Base-by-base conservation (phyloP, 2,888 invertebrate genomes). In the Pollenia angustigena region DNA sequence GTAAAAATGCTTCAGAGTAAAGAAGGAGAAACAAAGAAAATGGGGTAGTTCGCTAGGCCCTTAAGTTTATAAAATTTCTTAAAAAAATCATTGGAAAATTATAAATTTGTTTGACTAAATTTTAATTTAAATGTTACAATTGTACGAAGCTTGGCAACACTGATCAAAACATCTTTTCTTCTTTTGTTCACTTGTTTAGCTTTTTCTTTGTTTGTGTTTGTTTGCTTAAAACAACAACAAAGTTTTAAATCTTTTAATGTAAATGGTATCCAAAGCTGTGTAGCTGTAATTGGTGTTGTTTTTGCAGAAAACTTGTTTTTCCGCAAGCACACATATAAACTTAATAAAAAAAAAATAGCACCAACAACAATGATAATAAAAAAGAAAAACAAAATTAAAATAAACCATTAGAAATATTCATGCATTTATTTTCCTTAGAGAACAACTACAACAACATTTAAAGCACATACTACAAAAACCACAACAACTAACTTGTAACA, bases 221-320 rank as follows among this genome's bases (percentile, higher is more conserved):
- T 60, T 74, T 68, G 40, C 50, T 56, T 79, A 42, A 75, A 46
- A 16, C 12, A 72, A 44, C 16, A 69, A 12, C 60, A 62, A 74
- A 58, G n/a, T 48, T 16, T 62, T 16, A 68, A 75, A 75, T 75
- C 50, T 68, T 9, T 78, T 56, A 68, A 81, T 14, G 32, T 72
- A 71, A 78, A 56, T 72, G 44, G 12, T 60, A 58, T 9, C 18
- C 66, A 58, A 52, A 52, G 23, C 42, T 60, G 16, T 46, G 7
- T 60, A 42, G 60, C 12, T 72, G 48, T 23, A 52, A 58, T 60
- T 54, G 76, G 74, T 76, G 74, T 60, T 68, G 23, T 72, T 60
- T 85, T 74, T 69, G 52, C 48, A 60, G 66, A 62, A 83, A 81
- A 87, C 86, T 81, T 52, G 86, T 83, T 87, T 86, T 87, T 72